These are phyloP conservation scores for Orcinus orca DNA, from an alignment of 2,113 vertebrate species.

Conservation along the genomic window DNA sequence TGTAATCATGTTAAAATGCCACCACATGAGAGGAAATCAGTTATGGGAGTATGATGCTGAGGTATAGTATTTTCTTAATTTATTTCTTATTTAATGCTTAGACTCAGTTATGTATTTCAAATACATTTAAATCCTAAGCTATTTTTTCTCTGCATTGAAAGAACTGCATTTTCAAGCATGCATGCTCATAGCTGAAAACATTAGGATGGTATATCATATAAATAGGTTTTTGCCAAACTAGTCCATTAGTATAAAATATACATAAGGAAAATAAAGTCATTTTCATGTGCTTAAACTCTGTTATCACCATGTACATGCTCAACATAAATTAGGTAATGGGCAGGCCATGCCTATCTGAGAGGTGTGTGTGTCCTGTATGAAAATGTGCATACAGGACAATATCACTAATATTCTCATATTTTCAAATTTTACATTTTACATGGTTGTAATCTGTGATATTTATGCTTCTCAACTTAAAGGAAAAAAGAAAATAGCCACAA, in stretches of 20 bases:
- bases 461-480: background rate
- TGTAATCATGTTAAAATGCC: constrained; percentile 97
- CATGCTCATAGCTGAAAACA: background rate
- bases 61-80: constrained; percentile 83
- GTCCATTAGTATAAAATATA: background rate
- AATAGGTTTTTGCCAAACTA: background rate
- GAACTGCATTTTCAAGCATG: background rate
- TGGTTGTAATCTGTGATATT: background rate
- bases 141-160: background rate
- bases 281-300: background rate
- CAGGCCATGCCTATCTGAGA: background rate
- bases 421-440: background rate
- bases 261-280: background rate
- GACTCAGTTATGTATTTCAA: background rate
- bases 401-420: background rate
- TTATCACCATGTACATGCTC: background rate
- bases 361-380: background rate
- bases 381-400: background rate
- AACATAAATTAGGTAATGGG: background rate
- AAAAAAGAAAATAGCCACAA: background rate
- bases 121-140: background rate
- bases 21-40: constrained; percentile 99
- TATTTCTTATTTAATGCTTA: background rate
- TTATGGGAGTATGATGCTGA: constrained; percentile 98
- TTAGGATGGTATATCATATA: background rate